Conservation (phyloP, 1,140 invertebrate species). For the Dinoponera quadriceps region DNA sequence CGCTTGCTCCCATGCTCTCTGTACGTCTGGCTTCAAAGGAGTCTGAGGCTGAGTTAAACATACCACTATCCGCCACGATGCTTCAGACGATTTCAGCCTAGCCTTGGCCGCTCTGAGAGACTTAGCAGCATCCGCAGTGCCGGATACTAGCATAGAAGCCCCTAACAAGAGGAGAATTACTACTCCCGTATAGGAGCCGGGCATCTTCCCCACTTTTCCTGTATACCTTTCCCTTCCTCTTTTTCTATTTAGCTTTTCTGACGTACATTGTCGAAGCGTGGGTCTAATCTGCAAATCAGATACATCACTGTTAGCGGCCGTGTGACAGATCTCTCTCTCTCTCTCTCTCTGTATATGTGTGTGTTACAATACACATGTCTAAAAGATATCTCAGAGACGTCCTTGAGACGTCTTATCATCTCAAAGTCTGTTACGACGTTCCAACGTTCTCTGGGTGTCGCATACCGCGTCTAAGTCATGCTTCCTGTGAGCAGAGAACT, state of each 20-base stretch:
- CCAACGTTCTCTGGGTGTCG: too few species aligned
- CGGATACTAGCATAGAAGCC: conserved; percentile 56
- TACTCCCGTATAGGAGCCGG: conserved; percentile 65
- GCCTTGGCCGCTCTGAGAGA: conserved; percentile 73
- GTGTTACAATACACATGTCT: too few species aligned
- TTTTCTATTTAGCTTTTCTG: conserved; percentile 56
- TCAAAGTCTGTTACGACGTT: too few species aligned
- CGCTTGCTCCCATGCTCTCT: conserved; percentile 83
- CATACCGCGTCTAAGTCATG: too few species aligned
- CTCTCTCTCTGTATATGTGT: too few species aligned
- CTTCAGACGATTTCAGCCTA: conserved; percentile 65
- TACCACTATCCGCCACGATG: conserved; percentile 82
- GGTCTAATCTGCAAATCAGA: conserved; percentile 63
- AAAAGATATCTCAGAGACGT: too few species aligned
- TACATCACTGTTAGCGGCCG: not conserved
- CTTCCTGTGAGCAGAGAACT: too few species aligned
- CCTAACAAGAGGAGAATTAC: conserved; percentile 72
- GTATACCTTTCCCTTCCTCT: conserved; percentile 52
- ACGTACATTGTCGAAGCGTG: conserved; percentile 41
- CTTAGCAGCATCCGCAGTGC: conserved; percentile 66
- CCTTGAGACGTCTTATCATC: too few species aligned
- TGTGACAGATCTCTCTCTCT: not conserved
- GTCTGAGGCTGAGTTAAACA: conserved; percentile 82
- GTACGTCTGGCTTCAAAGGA: conserved; percentile 79
- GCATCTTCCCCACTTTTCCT: conserved; percentile 77